Percentiles rank a stretch among this genome's conserved stretches.
Evolutionary conservation across 2,113 vertebrate genomes (phyloP).

Genomic region (Anser brachyrhynchus): DNA sequence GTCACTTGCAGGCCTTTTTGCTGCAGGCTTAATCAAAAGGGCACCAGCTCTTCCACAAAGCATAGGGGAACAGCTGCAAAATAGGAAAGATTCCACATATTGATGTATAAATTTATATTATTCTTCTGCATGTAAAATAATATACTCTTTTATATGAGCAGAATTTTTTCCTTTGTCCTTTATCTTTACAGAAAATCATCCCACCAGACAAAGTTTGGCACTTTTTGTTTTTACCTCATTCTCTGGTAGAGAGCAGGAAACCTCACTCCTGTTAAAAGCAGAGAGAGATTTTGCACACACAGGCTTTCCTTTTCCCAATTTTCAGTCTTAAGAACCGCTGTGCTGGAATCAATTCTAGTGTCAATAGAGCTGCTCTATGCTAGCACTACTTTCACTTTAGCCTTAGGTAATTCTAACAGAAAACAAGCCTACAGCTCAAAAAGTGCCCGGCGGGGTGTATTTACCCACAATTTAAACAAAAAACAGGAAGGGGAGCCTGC

Average conservation of each 20-base stretch:
- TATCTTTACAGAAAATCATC: neutral
- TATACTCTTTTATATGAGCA: neutral
- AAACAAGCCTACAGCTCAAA: neutral
- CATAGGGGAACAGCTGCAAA: neutral
- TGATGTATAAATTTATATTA: neutral
- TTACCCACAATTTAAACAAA: neutral
- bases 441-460: neutral
- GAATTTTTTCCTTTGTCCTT: neutral
- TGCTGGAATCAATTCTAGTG: neutral
- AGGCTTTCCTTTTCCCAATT: neutral
- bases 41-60: neutral
- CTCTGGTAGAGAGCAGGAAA: neutral
- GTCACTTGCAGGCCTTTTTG: rapidly evolving
- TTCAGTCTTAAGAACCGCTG: neutral
- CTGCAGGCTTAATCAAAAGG: neutral
- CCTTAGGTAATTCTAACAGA: neutral
- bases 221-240: rapidly evolving
- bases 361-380: neutral
- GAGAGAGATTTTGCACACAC: neutral
- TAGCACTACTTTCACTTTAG: neutral
- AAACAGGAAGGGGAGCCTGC: neutral
- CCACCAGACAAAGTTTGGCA: neutral
- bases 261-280: neutral
- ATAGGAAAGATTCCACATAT: neutral
- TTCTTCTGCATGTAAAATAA: too few species aligned